Conservation (phyloP, 2,113 vertebrate genomes). For the Mesembrinibis cayennensis region DNA sequence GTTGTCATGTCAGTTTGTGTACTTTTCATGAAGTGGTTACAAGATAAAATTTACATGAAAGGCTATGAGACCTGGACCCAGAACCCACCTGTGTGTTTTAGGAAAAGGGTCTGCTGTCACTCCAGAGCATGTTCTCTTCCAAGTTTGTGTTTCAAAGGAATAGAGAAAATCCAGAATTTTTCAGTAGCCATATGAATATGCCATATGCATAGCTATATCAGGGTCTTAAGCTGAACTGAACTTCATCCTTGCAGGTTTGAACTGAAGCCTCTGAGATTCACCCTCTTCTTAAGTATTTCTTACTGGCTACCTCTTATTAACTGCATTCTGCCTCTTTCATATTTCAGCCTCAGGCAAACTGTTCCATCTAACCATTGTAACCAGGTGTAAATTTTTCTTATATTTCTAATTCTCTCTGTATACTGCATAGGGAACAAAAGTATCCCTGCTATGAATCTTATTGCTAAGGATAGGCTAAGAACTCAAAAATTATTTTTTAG, state of each 20-base stretch:
- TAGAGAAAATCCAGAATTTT: background rate
- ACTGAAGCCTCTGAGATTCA: background rate
- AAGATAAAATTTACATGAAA: background rate
- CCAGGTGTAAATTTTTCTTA: background rate
- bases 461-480: background rate
- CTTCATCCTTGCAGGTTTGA: background rate
- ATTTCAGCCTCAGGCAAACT: background rate
- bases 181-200: background rate
- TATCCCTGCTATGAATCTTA: background rate
- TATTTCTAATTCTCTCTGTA: background rate
- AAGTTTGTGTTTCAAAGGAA: background rate
- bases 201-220: background rate
- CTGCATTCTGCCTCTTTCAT: background rate
- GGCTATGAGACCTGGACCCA: background rate
- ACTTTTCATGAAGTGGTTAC: background rate
- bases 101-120: background rate
- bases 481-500: background rate
- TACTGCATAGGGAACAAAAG: rapidly evolving
- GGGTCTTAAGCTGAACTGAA: background rate
- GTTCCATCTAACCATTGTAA: background rate
- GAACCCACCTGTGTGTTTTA: rapidly evolving
- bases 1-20: background rate
- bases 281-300: background rate
- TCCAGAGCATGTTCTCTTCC: background rate
- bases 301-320: background rate